Evolutionary conservation across 2,888 invertebrate species (phyloP).

Genomic region (Xylophagus ater): DNA sequence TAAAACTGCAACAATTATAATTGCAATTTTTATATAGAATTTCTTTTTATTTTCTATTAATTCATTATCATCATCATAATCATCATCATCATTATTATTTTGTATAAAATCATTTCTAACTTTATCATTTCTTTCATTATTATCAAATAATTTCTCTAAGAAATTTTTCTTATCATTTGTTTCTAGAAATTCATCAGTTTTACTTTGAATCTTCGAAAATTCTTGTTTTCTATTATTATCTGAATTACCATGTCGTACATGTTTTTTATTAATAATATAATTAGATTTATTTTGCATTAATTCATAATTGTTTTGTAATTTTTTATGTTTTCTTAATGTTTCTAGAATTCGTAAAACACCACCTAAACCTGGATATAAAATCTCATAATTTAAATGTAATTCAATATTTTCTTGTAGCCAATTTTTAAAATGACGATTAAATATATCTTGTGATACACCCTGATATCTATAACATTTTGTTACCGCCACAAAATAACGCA

Average conservation of each 20-base stretch:
- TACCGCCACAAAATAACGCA: constrained; percentile 31
- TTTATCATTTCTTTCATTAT: constrained; percentile 2
- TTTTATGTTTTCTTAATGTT: constrained; percentile 19
- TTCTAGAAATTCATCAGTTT: neutral
- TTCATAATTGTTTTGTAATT: no score
- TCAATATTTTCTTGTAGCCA: constrained; percentile 32
- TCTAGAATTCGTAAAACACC: constrained; percentile 30
- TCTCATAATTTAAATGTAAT: constrained; percentile 29
- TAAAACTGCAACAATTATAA: constrained; percentile 9
- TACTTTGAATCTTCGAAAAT: neutral
- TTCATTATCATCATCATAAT: no score
- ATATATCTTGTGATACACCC: constrained; percentile 24
- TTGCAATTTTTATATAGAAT: constrained; percentile 5
- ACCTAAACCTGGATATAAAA: constrained; percentile 36
- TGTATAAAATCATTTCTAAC: constrained; percentile 4
- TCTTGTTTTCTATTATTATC: neutral
- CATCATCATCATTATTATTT: constrained; percentile 1
- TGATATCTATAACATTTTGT: constrained; percentile 31
- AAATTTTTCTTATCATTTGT: constrained; percentile 4
- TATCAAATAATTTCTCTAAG: neutral
- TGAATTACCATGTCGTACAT: no score
- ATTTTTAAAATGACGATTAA: constrained; percentile 27
- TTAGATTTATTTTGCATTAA: no score
- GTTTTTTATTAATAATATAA: no score
- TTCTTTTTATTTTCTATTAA: no score